phyloP scores from a whole-genome alignment of 1,140 invertebrate species.

The Aphaenogaster floridana region DNA sequence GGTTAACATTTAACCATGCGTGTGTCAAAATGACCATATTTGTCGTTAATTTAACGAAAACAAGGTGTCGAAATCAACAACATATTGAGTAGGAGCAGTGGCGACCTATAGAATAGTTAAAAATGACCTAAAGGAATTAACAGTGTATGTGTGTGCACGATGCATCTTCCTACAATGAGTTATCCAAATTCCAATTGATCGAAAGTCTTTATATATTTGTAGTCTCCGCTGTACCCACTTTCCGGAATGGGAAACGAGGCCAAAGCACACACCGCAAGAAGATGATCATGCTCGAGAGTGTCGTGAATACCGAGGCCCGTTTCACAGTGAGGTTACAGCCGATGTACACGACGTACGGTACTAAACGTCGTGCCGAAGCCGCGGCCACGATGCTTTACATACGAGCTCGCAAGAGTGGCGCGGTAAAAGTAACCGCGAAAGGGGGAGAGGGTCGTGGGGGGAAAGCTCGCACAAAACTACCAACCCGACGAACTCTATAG shows the following conservation, averaged over 20 bases:
- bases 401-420: slow-evolving; percentile 67
- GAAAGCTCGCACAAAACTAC: slow-evolving; percentile 83
- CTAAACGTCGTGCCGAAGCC: slow-evolving; percentile 70
- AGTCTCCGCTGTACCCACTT: not conserved
- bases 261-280: slow-evolving; percentile 32
- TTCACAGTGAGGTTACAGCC: slow-evolving; percentile 54
- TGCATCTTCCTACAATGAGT: not conserved
- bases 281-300: slow-evolving; percentile 49
- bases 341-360: slow-evolving; percentile 70
- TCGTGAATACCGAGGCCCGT: slow-evolving; percentile 48
- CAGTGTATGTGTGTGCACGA: not conserved
- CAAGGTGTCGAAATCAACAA: too few species aligned
- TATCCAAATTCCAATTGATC: not conserved
- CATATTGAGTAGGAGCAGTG: too few species aligned
- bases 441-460: slow-evolving; percentile 63
- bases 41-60: too few species aligned
- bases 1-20: too few species aligned
- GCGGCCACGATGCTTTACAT: slow-evolving; percentile 70
- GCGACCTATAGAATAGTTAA: too few species aligned
- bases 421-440: slow-evolving; percentile 69
- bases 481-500: slow-evolving; percentile 84
- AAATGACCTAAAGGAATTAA: too few species aligned
- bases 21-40: too few species aligned
- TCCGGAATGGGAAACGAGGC: slow-evolving; percentile 34
- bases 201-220: not conserved